Evolutionary conservation across 2,113 vertebrate species (phyloP).

Genomic region (Seriola aureovittata): DNA sequence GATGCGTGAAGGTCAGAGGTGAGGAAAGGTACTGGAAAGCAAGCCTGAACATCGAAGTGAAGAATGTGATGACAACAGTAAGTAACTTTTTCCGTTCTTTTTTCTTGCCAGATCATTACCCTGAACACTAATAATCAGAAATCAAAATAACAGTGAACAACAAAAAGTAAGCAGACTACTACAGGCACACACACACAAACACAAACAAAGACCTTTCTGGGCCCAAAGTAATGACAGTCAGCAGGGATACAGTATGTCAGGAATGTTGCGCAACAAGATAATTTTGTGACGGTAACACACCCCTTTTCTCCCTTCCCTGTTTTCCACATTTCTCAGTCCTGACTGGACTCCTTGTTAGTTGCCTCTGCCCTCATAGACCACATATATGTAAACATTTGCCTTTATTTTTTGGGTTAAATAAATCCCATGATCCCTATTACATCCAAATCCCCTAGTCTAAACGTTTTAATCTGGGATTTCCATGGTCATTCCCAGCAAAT

Average conservation of each 20-base stretch:
- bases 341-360: slow-evolving; percentile 35
- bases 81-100: too few relatives aligned
- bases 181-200: background rate
- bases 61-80: too few relatives aligned
- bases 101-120: background rate
- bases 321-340: background rate
- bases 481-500: background rate
- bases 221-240: slow-evolving; percentile 29
- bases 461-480: background rate
- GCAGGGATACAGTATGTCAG: slow-evolving; percentile 18
- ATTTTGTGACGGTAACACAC: slow-evolving; percentile 8
- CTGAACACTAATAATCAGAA: background rate
- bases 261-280: slow-evolving; percentile 40
- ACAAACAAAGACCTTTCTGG: slow-evolving; percentile 24
- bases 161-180: background rate
- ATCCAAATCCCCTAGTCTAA: background rate
- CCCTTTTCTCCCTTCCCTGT: background rate
- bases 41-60: too few relatives aligned
- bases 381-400: background rate
- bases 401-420: background rate
- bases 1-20: slow-evolving; percentile 32
- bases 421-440: background rate
- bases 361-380: background rate
- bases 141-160: background rate
- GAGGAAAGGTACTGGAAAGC: background rate